phyloP scores from a whole-genome alignment of 2,888 invertebrate genomes.

The Imbricaverruca yamaguchii region DNA sequence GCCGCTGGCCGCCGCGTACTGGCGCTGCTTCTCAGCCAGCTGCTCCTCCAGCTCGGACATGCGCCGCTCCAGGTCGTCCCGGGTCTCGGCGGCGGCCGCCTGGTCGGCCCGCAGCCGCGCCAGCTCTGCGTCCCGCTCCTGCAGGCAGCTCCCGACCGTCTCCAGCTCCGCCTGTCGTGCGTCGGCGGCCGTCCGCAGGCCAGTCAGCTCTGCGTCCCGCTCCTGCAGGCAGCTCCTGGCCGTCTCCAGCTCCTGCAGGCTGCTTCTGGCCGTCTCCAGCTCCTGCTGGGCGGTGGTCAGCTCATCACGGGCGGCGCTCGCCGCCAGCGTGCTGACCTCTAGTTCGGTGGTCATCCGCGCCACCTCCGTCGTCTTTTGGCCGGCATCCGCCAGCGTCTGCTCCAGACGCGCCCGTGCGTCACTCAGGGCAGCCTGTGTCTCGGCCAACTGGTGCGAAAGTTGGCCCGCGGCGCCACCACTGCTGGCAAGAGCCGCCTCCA shows the following conservation, averaged over 20 bases:
- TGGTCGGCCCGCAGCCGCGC: not conserved
- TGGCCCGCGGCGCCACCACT: too few species aligned
- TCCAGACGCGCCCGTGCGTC: too few species aligned
- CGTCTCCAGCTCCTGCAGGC: not conserved
- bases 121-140: not conserved
- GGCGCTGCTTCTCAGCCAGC: constrained; percentile 12
- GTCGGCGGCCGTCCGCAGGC: not conserved
- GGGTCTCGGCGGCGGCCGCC: not conserved
- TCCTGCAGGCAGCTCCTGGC: not conserved
- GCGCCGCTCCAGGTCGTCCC: constrained; percentile 6
- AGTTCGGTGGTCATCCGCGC: not conserved
- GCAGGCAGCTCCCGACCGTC: not conserved
- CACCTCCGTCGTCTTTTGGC: not conserved
- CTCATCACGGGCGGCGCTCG: not conserved
- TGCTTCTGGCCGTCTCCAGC: not conserved
- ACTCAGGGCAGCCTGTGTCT: too few species aligned
- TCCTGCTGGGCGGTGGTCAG: not conserved
- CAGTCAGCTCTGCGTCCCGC: not conserved
- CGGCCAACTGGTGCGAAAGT: too few species aligned
- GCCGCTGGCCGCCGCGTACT: not conserved
- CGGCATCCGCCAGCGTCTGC: too few species aligned
- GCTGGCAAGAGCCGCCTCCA: too few species aligned
- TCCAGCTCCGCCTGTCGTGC: not conserved
- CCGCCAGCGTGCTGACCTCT: not conserved
- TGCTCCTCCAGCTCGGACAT: not conserved